Conservation (phyloP, 2,113 vertebrate genomes). For the Hydrolagus affinis region DNA sequence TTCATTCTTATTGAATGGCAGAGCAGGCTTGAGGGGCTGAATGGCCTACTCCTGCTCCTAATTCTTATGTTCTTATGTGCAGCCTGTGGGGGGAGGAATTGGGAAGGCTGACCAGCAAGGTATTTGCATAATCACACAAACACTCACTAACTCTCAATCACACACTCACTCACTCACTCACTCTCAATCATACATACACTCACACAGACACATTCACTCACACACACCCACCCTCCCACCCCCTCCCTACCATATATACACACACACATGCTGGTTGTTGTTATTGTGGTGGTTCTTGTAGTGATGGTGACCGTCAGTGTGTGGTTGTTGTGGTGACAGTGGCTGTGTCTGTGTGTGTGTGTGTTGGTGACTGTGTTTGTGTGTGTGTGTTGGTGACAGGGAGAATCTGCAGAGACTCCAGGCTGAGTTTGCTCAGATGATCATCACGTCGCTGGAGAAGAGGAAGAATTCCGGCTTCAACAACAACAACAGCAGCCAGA, state of each 20-base stretch:
- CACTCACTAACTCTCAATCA: neutral
- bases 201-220: neutral
- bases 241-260: neutral
- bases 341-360: too few relatives aligned
- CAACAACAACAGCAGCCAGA: constrained; percentile 40
- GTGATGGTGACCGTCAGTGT: too few relatives aligned
- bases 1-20: too few relatives aligned
- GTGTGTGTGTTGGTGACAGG: constrained; percentile 46
- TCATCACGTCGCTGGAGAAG: constrained; percentile 63
- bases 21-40: too few relatives aligned
- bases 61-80: too few relatives aligned
- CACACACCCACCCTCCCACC: too few relatives aligned
- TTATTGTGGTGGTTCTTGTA: too few relatives aligned
- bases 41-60: too few relatives aligned
- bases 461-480: constrained; percentile 51
- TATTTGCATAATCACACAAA: neutral
- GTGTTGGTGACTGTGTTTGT: neutral
- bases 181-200: neutral
- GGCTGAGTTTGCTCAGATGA: constrained; percentile 82
- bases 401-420: constrained; percentile 91
- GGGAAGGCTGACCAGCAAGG: too few relatives aligned
- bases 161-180: neutral
- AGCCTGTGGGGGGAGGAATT: too few relatives aligned
- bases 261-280: too few relatives aligned
- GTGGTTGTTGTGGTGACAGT: too few relatives aligned